These are phyloP conservation scores for Metacarcinus magister DNA, from an alignment of 2,888 invertebrate species.

Conservation along the genomic window DNA sequence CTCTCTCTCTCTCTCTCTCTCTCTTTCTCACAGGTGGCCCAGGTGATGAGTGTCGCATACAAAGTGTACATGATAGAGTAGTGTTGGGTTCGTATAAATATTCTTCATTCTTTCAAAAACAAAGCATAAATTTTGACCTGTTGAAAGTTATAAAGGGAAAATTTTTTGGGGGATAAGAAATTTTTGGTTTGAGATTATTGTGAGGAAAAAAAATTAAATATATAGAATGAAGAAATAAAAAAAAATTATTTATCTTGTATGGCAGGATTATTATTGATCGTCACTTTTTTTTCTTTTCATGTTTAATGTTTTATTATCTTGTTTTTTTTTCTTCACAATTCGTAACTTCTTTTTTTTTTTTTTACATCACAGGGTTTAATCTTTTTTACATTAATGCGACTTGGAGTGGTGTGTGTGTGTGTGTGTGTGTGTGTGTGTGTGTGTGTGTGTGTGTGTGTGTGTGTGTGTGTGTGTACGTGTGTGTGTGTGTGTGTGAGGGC, in stretches of 20 bases:
- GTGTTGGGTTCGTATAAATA: background rate
- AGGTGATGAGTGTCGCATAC: background rate
- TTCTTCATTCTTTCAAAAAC: background rate
- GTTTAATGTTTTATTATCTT: background rate
- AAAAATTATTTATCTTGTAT: too few relatives aligned
- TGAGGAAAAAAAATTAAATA: background rate
- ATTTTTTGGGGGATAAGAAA: background rate
- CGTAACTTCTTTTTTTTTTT: background rate
- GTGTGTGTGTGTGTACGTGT: slow-evolving; percentile 9
- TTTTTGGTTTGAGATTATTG: background rate
- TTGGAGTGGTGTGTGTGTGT: slow-evolving; percentile 5
- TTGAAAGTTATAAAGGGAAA: background rate
- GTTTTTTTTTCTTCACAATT: background rate
- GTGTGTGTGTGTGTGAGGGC: too few relatives aligned
- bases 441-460: slow-evolving; percentile 60
- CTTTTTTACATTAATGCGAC: too few relatives aligned
- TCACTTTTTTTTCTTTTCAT: background rate
- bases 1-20: slow-evolving; percentile 4
- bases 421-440: slow-evolving; percentile 60
- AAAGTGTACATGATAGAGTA: background rate
- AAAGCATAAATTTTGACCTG: background rate
- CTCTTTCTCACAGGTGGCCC: background rate
- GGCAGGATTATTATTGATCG: too few relatives aligned
- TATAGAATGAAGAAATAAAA: background rate
- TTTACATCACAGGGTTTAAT: background rate